Conservation (phyloP, 2,888 invertebrate genomes). For the Lycaena phlaeas region DNA sequence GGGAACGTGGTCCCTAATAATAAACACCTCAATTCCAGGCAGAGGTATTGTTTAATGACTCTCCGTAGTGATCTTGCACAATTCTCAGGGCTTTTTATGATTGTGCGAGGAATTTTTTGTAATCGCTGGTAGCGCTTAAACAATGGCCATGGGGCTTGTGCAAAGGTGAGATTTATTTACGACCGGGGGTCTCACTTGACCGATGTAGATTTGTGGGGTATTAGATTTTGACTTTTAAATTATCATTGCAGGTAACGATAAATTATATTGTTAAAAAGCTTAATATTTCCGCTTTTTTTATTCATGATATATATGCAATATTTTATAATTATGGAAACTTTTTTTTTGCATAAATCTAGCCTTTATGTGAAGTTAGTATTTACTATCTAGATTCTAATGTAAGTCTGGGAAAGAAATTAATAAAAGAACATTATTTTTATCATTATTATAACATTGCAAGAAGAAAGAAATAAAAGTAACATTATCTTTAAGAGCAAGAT, state of each 20-base stretch:
- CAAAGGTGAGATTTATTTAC: slow-evolving; percentile 72
- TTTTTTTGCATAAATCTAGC: too few relatives aligned
- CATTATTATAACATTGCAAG: too few relatives aligned
- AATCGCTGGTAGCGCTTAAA: slow-evolving; percentile 68
- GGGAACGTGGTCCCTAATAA: slow-evolving; percentile 55
- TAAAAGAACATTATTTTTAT: too few relatives aligned
- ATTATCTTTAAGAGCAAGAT: too few relatives aligned
- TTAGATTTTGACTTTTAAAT: slow-evolving; percentile 23
- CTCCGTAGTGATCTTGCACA: slow-evolving; percentile 71
- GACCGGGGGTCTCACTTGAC: slow-evolving; percentile 55
- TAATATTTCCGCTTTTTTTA: slow-evolving; percentile 15
- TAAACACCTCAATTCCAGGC: slow-evolving; percentile 72
- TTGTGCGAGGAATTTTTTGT: slow-evolving; percentile 58
- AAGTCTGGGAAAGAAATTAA: too few relatives aligned
- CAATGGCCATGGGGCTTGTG: slow-evolving; percentile 57
- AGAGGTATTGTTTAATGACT: slow-evolving; percentile 70
- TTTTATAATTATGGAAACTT: too few relatives aligned
- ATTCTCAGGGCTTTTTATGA: slow-evolving; percentile 49
- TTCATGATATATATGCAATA: too few relatives aligned
- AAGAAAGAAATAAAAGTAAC: too few relatives aligned
- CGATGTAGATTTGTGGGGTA: slow-evolving; percentile 45
- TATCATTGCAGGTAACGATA: not conserved
- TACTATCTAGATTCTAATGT: too few relatives aligned
- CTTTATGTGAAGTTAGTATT: too few relatives aligned
- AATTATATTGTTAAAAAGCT: not conserved